Evolutionary conservation across 2,797 vertebrate genomes (phyloP), one percentile per base, ranked within the genome.

Genomic region (Arremon aurantiirostris): DNA sequence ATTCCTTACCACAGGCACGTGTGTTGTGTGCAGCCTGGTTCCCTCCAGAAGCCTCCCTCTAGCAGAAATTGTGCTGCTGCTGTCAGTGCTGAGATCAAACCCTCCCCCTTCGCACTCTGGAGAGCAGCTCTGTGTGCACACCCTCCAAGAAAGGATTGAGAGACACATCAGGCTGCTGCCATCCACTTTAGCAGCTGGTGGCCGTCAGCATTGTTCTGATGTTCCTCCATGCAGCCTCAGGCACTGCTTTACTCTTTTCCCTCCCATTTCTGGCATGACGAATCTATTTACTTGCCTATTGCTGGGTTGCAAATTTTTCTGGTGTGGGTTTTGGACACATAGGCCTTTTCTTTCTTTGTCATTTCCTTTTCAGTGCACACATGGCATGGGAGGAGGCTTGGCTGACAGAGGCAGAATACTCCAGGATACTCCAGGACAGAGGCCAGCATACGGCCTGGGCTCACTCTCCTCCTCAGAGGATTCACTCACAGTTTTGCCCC

Each of bases 261-360:
- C 59, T 94, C 66, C 73, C 35, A 20, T 20, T 94, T 93, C 89
- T 90, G 73, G 81, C 83, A 79, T 5, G 19, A 78, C 27, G 26
- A 89, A 63, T 65, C 39, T 27, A 59, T 9, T 14, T 59, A 41
- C 69, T 92, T 15, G 18, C 59, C 59, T 44, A 55, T 3, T 82
- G 55, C 63, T 0, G 5, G 9, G 39, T 4, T 94, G 81, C 78
- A 90, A 34, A 39, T 76, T 92, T 92, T 78, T 90, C 82, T 93
- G 47, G 63, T 76, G 66, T 71, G 86, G 89, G 50, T 82, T 96
- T 90, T 89, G 77, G 86, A 92, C 83, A 90, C 76, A 46, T 4
- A 86, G 46, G 60, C 72, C 14, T 79, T 66, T 79, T 61, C 42
- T 75, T 69, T 42, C 68, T 55, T 65, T 85, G 59, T 84, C 35